A percentile compares a stretch with the other conserved stretches of the same genome.
phyloP scores from a whole-genome alignment of 2,797 vertebrate genomes.

The Malurus splendens region DNA sequence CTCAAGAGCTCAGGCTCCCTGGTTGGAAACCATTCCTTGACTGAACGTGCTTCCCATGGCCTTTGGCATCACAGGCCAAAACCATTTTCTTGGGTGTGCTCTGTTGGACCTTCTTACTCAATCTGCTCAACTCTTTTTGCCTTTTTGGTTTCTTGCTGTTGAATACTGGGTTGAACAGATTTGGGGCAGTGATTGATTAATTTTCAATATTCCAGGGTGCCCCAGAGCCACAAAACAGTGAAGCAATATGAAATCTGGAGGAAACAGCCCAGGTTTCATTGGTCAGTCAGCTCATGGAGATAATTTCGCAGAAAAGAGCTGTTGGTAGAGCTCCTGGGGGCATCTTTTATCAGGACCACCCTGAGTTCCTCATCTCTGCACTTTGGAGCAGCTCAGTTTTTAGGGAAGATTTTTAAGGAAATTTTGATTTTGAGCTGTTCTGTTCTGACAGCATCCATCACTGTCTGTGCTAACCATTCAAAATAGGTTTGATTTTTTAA shows the following conservation, averaged over 20 bases:
- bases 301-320: too few species aligned
- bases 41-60: neutral
- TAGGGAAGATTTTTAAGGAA: accelerated
- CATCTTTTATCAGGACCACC: neutral
- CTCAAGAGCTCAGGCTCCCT: neutral
- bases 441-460: neutral
- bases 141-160: neutral
- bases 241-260: neutral
- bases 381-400: accelerated
- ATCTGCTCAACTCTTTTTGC: neutral
- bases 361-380: accelerated
- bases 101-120: accelerated
- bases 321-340: accelerated
- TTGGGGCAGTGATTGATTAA: accelerated
- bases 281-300: neutral
- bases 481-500: neutral
- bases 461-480: neutral
- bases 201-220: neutral
- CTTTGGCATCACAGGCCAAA: neutral
- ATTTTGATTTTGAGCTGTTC: neutral
- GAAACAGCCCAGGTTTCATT: accelerated
- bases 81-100: neutral
- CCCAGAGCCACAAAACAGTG: neutral
- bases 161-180: accelerated
- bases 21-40: neutral